phyloP scores from a whole-genome alignment of 2,113 vertebrate species.

The Patagioenas fasciata region DNA sequence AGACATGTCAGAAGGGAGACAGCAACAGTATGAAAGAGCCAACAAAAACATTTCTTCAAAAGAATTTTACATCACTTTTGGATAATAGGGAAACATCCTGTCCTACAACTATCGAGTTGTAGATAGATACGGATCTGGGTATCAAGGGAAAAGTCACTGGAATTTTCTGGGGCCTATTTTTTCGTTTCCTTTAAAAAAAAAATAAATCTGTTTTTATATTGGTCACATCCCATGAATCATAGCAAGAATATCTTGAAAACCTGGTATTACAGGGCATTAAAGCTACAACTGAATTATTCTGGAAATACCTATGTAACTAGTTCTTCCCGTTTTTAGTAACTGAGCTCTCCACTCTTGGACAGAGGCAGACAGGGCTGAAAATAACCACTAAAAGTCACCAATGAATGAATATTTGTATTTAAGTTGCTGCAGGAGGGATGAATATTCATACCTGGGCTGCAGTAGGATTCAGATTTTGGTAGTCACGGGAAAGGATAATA shows the following conservation, averaged over 20 bases:
- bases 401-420: not conserved
- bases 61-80: slow-evolving; percentile 50
- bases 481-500: not conserved
- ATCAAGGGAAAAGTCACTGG: not conserved
- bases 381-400: not conserved
- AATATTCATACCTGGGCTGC: not conserved
- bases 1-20: slow-evolving; percentile 42
- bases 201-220: not conserved
- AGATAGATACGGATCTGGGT: not conserved
- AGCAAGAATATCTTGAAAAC: not conserved
- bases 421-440: not conserved
- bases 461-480: not conserved
- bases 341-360: not conserved
- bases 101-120: slow-evolving; percentile 4
- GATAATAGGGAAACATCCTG: slow-evolving; percentile 46
- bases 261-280: not conserved
- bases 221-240: not conserved
- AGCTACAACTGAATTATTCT: not conserved
- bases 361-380: not conserved
- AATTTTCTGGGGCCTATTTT: not conserved
- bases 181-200: not conserved
- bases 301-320: not conserved
- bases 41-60: slow-evolving; percentile 64
- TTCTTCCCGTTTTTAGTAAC: not conserved
- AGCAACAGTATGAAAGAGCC: slow-evolving; percentile 19